Conservation (phyloP, 2,888 invertebrate species). For the Myopa tessellatipennis region DNA sequence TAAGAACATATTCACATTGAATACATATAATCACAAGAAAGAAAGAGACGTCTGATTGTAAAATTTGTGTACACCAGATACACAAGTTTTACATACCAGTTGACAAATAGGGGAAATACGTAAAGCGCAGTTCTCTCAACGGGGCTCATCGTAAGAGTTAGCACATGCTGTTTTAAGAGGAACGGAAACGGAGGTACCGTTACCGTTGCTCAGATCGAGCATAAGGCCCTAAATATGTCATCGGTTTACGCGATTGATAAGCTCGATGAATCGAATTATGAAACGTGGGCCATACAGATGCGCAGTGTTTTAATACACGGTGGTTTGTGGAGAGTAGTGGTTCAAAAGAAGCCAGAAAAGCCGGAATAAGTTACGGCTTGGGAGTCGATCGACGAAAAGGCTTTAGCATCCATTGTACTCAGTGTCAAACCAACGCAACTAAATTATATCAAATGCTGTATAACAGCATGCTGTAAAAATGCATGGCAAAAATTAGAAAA, state of each 20-base stretch:
- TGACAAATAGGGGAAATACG: no score
- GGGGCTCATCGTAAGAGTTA: no score
- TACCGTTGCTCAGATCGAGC: no score
- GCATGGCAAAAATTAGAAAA: conserved; percentile 41
- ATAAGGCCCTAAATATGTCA: conserved; percentile 13
- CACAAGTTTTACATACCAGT: no score
- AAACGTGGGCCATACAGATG: conserved; percentile 1
- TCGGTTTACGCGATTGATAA: conserved; percentile 10
- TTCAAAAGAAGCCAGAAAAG: not conserved
- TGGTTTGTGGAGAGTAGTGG: not conserved
- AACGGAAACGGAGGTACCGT: no score
- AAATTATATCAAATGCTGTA: conserved; percentile 37
- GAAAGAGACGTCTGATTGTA: no score
- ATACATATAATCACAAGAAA: no score
- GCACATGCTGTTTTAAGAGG: no score
- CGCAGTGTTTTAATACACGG: not conserved
- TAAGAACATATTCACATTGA: no score
- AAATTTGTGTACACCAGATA: no score
- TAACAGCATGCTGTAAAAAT: conserved; percentile 39
- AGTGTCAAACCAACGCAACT: conserved; percentile 17
- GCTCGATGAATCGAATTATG: conserved; percentile 20
- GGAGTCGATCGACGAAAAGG: conserved; percentile 14
- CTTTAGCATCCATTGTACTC: conserved; percentile 1
- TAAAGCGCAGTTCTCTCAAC: no score
- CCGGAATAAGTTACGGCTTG: not conserved